Conservation (phyloP, 2,888 invertebrate species). For the Esperia sulphurella region DNA sequence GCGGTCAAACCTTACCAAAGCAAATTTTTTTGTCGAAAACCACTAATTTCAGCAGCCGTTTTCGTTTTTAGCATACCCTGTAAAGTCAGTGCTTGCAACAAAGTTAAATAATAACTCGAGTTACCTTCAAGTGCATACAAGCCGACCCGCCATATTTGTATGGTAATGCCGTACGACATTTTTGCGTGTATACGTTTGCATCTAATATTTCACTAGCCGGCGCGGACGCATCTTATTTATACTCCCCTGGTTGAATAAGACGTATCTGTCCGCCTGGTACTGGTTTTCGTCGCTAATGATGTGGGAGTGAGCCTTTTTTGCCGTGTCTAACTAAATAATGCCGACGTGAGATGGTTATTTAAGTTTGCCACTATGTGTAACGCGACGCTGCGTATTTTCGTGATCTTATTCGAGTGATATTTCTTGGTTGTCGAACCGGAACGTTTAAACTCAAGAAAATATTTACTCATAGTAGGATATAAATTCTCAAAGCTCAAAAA, state of each 20-base stretch:
- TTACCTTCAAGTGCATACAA: neutral
- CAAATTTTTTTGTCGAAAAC: too few relatives aligned
- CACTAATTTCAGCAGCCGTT: too few relatives aligned
- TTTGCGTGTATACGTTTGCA: slow-evolving; percentile 63
- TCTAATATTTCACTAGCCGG: slow-evolving; percentile 63
- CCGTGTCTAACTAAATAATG: slow-evolving; percentile 59
- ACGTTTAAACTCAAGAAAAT: too few relatives aligned
- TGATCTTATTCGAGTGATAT: neutral
- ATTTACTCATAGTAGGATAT: too few relatives aligned
- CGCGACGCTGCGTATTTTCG: slow-evolving; percentile 1
- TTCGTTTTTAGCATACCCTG: too few relatives aligned
- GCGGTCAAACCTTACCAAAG: too few relatives aligned
- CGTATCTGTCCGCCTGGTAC: slow-evolving; percentile 54
- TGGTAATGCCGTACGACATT: slow-evolving; percentile 64
- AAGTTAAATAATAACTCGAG: neutral
- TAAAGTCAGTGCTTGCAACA: neutral
- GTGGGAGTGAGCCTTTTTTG: slow-evolving; percentile 60
- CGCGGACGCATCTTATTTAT: slow-evolving; percentile 60
- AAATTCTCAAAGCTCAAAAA: too few relatives aligned
- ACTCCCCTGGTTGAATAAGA: slow-evolving; percentile 56
- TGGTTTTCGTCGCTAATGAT: slow-evolving; percentile 68
- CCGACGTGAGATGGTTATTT: slow-evolving; percentile 49
- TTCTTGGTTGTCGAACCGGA: too few relatives aligned
- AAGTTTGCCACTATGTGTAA: slow-evolving; percentile 34
- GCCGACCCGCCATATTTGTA: slow-evolving; percentile 46